Conservation (phyloP, 2,113 vertebrate genomes). For the Camelus dromedarius region DNA sequence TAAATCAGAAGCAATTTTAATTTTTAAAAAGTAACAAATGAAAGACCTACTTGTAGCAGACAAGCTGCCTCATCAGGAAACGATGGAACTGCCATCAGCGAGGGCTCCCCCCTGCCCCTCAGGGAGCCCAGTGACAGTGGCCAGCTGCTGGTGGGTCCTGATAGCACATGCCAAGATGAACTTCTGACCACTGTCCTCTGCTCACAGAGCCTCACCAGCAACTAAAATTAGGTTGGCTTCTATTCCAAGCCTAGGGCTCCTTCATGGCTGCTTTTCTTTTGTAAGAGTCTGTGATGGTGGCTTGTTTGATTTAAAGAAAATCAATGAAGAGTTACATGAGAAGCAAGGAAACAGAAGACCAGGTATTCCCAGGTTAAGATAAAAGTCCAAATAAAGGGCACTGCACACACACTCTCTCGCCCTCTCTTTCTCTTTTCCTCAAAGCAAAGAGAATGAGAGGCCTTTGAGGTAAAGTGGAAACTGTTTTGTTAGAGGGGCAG, state of each 20-base stretch:
- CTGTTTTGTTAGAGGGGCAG: constrained; percentile 65
- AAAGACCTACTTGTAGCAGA: constrained; percentile 8
- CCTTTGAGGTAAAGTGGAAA: constrained; percentile 72
- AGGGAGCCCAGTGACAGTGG: background rate
- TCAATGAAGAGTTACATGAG: constrained; percentile 69
- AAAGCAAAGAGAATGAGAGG: constrained; percentile 76
- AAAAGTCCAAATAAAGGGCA: constrained; percentile 80
- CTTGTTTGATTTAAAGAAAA: constrained; percentile 76
- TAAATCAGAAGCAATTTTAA: constrained; percentile 6
- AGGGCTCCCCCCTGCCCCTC: background rate
- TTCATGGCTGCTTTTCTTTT: constrained; percentile 70
- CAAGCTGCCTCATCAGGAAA: background rate
- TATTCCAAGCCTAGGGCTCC: constrained; percentile 74
- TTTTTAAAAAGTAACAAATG: constrained; percentile 5
- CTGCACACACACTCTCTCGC: background rate
- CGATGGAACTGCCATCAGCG: background rate
- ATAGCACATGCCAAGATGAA: background rate
- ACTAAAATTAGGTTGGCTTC: constrained; percentile 74
- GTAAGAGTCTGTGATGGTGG: constrained; percentile 51
- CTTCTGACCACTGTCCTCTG: constrained; percentile 37
- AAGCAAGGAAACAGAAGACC: constrained; percentile 58
- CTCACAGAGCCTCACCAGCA: constrained; percentile 30
- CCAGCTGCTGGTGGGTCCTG: background rate
- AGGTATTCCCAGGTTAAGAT: constrained; percentile 79
- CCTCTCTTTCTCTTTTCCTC: constrained; percentile 70